A percentile compares a stretch with the other conserved stretches of the same genome.
Conservation (phyloP, 2,113 vertebrate species). For the Hippotragus niger region DNA sequence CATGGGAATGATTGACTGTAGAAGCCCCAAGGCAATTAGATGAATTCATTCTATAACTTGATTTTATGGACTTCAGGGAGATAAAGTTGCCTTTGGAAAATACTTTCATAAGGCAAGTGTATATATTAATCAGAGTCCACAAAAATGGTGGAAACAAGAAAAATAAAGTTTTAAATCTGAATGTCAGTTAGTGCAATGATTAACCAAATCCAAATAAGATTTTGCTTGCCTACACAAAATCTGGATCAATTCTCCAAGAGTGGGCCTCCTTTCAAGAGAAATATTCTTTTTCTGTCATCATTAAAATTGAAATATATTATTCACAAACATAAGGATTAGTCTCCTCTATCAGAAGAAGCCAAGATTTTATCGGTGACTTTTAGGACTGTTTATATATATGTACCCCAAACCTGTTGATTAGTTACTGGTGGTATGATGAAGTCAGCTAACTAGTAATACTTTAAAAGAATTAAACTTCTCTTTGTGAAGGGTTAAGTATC, state of each 20-base stretch:
- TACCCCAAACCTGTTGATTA: neutral
- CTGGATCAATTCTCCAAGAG: neutral
- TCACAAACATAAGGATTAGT: neutral
- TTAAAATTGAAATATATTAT: neutral
- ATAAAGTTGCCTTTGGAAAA: neutral
- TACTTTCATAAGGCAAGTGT: neutral
- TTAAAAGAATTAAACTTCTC: neutral
- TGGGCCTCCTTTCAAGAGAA: neutral
- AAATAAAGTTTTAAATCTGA: neutral
- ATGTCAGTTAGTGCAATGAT: neutral
- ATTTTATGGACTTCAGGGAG: neutral
- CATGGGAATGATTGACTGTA: neutral
- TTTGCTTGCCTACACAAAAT: neutral
- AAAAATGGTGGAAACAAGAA: neutral
- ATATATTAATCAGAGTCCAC: neutral
- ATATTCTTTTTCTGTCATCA: neutral
- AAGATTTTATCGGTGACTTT: neutral
- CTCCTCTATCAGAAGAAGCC: neutral
- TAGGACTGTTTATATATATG: neutral
- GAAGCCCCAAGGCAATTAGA: neutral
- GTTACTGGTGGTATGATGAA: neutral
- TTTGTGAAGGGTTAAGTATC: neutral
- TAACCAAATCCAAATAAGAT: neutral
- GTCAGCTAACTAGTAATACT: neutral
- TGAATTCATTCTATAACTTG: neutral